These are phyloP conservation scores for Carcina quercana DNA, from an alignment of 2,888 invertebrate genomes.

Conservation along the genomic window DNA sequence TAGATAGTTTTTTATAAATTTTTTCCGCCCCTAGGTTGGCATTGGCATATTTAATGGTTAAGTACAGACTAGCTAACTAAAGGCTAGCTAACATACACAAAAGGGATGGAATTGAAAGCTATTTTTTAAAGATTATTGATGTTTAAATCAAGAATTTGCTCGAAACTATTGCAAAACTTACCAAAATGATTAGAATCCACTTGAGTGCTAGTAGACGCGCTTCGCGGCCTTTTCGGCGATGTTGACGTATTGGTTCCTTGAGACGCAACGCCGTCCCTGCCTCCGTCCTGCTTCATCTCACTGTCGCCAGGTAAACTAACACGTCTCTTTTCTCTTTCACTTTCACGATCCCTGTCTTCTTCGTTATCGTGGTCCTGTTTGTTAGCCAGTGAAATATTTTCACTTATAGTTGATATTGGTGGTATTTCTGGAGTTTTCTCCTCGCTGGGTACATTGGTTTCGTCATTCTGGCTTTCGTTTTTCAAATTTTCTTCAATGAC, in stretches of 20 bases:
- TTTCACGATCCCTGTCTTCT: slow-evolving; percentile 47
- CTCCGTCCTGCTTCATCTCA: slow-evolving; percentile 61
- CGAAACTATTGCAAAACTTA: slow-evolving; percentile 44
- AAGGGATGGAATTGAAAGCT: too few relatives aligned
- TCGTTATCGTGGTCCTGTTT: slow-evolving; percentile 50
- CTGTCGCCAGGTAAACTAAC: slow-evolving; percentile 76
- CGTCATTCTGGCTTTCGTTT: slow-evolving; percentile 49
- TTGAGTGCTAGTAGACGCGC: slow-evolving; percentile 87
- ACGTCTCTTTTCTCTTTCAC: slow-evolving; percentile 69
- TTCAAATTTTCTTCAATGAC: slow-evolving; percentile 46
- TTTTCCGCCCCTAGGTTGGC: too few relatives aligned
- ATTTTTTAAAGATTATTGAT: too few relatives aligned
- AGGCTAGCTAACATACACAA: too few relatives aligned
- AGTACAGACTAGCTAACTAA: too few relatives aligned
- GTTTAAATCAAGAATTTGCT: too few relatives aligned
- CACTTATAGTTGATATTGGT: slow-evolving; percentile 83
- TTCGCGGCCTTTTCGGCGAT: slow-evolving; percentile 83
- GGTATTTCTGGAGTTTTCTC: slow-evolving; percentile 74
- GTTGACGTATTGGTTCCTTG: slow-evolving; percentile 58
- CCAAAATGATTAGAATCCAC: slow-evolving; percentile 91
- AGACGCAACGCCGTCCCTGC: slow-evolving; percentile 49
- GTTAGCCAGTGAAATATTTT: slow-evolving; percentile 75
- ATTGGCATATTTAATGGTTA: too few relatives aligned
- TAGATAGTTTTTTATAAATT: too few relatives aligned
- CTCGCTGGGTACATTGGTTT: slow-evolving; percentile 29